Conservation (phyloP, 1,140 invertebrate species). For the Plodia interpunctella region DNA sequence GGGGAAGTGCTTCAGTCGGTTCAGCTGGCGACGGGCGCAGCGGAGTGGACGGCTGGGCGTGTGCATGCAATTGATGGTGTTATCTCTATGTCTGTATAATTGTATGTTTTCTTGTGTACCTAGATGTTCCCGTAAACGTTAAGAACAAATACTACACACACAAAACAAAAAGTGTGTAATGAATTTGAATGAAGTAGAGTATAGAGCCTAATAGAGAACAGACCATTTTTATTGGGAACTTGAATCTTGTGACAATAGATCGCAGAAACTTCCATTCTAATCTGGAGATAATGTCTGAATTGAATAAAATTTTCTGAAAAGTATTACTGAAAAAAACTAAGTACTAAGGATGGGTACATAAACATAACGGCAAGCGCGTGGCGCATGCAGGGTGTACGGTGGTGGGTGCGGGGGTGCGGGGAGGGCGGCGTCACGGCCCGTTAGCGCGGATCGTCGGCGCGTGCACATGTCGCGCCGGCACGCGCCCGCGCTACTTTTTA, state of each 20-base stretch:
- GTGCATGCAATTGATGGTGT: too few relatives aligned
- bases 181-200: too few relatives aligned
- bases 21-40: conserved; percentile 9
- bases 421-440: conserved; percentile 56
- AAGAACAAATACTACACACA: too few relatives aligned
- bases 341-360: conserved; percentile 9
- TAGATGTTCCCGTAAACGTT: too few relatives aligned
- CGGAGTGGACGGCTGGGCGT: conserved; percentile 13
- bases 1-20: conserved; percentile 57
- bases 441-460: conserved; percentile 54
- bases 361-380: conserved; percentile 44
- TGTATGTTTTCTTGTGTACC: background rate
- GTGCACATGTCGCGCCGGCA: conserved; percentile 73
- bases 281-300: too few relatives aligned
- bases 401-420: conserved; percentile 26
- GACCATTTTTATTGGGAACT: too few relatives aligned
- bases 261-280: background rate
- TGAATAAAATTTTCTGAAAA: too few relatives aligned
- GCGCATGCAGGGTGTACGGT: conserved; percentile 27
- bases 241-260: too few relatives aligned
- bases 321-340: background rate
- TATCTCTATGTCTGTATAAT: background rate
- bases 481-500: conserved; percentile 68
- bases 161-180: too few relatives aligned
- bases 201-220: too few relatives aligned